phyloP scores from a whole-genome alignment of 2,888 invertebrate species.

The Xestobium rufovillosum region DNA sequence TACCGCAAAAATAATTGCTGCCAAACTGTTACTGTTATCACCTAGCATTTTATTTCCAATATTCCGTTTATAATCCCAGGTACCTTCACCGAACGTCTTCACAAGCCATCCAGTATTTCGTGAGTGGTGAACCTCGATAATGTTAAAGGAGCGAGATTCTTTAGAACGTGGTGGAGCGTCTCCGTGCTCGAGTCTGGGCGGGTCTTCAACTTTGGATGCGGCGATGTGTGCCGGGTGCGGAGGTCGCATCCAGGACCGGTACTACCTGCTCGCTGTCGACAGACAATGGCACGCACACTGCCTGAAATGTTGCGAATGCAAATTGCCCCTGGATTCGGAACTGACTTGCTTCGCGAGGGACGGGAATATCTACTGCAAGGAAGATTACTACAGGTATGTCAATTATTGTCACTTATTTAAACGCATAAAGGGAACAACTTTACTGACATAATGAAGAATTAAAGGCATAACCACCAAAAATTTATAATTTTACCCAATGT shows the following conservation, averaged over 20 bases:
- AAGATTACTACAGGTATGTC: constrained; percentile 84
- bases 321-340: constrained; percentile 75
- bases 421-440: background rate
- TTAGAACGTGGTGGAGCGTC: constrained; percentile 45
- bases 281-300: constrained; percentile 85
- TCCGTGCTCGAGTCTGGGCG: constrained; percentile 41
- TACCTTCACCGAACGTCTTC: no score
- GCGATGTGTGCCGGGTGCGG: constrained; percentile 55
- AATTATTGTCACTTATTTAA: constrained; percentile 2
- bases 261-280: constrained; percentile 76
- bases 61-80: no score
- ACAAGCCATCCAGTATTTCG: no score
- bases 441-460: no score
- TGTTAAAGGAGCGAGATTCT: constrained; percentile 64
- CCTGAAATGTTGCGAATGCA: constrained; percentile 77
- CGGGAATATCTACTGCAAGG: constrained; percentile 88
- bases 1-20: no score
- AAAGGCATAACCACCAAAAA: no score
- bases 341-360: constrained; percentile 84
- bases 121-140: constrained; percentile 35
- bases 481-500: no score
- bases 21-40: no score
- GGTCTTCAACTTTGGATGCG: constrained; percentile 37
- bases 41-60: no score
- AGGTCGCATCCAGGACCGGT: constrained; percentile 55